phyloP scores from a whole-genome alignment of 2,113 vertebrate species.

The Otis tarda region DNA sequence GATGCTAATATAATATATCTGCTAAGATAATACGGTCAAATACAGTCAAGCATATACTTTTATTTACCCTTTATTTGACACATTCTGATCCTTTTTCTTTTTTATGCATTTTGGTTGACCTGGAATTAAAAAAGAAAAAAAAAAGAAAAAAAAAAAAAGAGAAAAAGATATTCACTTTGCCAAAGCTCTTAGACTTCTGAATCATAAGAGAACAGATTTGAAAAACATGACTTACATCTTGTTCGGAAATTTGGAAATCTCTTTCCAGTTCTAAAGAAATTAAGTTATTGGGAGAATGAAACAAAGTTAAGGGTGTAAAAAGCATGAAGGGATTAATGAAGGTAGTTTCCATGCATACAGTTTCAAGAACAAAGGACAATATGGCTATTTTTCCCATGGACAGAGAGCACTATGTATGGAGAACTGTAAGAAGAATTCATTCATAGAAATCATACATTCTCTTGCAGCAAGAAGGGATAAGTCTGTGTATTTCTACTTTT shows the following conservation, averaged over 20 bases:
- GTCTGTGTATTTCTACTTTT: neutral
- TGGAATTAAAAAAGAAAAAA: neutral
- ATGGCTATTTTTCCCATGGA: neutral
- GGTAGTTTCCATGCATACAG: neutral
- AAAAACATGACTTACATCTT: neutral
- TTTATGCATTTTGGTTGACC: neutral
- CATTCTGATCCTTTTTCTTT: neutral
- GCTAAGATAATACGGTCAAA: neutral
- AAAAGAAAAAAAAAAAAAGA: neutral
- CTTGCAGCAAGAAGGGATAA: neutral
- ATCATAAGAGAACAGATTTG: neutral
- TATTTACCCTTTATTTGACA: neutral
- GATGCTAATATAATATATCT: neutral
- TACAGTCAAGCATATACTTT: neutral
- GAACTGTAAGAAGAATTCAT: neutral
- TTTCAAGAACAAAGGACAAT: neutral
- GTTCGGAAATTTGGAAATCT: neutral
- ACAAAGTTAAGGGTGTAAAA: neutral
- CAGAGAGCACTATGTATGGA: neutral
- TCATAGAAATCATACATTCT: neutral
- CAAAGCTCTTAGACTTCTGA: neutral
- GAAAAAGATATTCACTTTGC: neutral
- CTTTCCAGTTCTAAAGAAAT: neutral
- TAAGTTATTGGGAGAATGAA: neutral
- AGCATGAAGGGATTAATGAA: neutral